Evolutionary conservation across 2,888 invertebrate genomes (phyloP), one percentile per base, ranked within the genome.

Genomic region (Ischnus inquisitorius): DNA sequence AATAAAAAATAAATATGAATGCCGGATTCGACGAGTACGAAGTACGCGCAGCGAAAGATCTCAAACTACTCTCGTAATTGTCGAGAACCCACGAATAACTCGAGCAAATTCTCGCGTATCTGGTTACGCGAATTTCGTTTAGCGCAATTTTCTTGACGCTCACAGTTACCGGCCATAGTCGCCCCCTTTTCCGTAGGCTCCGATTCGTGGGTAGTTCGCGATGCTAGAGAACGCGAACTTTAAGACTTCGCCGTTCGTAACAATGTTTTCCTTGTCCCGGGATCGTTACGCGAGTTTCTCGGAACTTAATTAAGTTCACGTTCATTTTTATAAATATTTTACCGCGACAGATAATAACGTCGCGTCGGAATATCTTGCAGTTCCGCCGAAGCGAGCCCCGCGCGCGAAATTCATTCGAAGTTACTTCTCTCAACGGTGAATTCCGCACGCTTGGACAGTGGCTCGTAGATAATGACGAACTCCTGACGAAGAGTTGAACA

Each of bases 1-100:
- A 65, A 69, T 78, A 81, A 78, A 81, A 83, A 83, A 79, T 74
- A 54, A 81, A 81, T 78, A 78, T 65, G 81, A 84, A 84, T 69
- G 74, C 64, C 81, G 81, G 81, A 81, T 81, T 81, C 81, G 48
- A 39, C 64, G 78, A 64, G 84, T 60, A 75, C 72, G 28, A 77
- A 84, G 77, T 80, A 74, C 72, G 48, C 19, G 51, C 16, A 54
- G 57, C 75, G 43, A 62, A 60, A 48, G 62, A 34, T 34, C 78
- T 74, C 76, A 68, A 57, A 78, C 80, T 77, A 57, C 62, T 67
- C 28, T 69, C 54, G 69, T 84, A 78, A 75, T 84, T 84, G 81
- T n/a, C 16, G 34, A 68, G 41, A 67, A 0, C 6, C 12, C 57
- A 48, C 51, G 51, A 51, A 51, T 28, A 1, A 65, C 75, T 80